Conservation (phyloP, 2,797 vertebrate species). For the Phyllotis vaccarum region DNA sequence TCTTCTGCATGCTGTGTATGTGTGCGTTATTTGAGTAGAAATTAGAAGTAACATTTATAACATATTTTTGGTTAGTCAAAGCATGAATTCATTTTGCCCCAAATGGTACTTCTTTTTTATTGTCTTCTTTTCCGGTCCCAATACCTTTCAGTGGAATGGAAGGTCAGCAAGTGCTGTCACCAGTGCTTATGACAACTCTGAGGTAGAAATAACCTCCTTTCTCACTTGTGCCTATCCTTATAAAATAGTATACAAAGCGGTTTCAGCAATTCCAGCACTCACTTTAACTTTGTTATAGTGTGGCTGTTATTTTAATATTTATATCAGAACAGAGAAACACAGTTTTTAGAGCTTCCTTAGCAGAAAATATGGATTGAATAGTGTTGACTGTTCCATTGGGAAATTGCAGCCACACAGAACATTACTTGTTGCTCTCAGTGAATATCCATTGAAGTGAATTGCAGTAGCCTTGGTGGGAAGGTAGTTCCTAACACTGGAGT, state of each 20-base stretch:
- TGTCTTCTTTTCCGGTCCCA: constrained; percentile 8
- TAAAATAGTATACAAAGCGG: constrained; percentile 41
- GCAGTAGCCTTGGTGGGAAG: constrained; percentile 41
- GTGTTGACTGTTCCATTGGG: constrained; percentile 20
- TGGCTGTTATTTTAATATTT: constrained; percentile 51
- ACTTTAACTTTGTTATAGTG: constrained; percentile 31
- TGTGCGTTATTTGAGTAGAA: background rate
- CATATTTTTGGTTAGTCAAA: constrained; percentile 30
- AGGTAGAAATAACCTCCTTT: constrained; percentile 1
- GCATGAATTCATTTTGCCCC: background rate
- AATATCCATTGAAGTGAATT: constrained; percentile 49
- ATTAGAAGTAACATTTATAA: constrained; percentile 43
- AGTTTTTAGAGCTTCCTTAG: constrained; percentile 31
- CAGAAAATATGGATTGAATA: constrained; percentile 53
- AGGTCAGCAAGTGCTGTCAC: background rate
- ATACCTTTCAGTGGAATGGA: constrained; percentile 7
- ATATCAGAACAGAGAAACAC: constrained; percentile 15
- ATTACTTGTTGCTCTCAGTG: constrained; percentile 38
- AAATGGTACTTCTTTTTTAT: background rate
- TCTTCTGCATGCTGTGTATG: background rate
- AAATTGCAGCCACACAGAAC: constrained; percentile 9
- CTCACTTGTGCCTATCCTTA: background rate
- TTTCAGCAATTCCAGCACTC: constrained; percentile 25
- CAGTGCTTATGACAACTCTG: constrained; percentile 26
- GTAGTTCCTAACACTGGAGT: constrained; percentile 48